These are phyloP conservation scores for Oncorhynchus nerka DNA, from an alignment of 2,113 vertebrate genomes.

Conservation along the genomic window DNA sequence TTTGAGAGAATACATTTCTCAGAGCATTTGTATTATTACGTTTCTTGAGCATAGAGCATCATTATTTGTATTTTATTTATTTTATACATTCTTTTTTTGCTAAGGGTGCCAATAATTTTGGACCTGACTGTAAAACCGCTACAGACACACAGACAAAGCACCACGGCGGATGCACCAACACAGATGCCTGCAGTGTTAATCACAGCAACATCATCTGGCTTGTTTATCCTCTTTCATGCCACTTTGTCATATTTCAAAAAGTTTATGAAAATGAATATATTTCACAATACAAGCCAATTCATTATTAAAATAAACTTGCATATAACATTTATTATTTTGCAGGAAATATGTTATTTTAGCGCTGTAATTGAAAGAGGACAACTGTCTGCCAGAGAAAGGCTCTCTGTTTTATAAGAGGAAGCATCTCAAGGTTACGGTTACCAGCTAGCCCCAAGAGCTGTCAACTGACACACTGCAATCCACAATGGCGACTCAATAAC, in stretches of 20 bases:
- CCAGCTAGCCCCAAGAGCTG: slow-evolving; percentile 41
- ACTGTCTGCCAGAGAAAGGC: slow-evolving; percentile 33
- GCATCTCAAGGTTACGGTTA: slow-evolving; percentile 57
- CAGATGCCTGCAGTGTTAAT: neutral
- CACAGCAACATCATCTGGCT: neutral
- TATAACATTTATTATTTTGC: slow-evolving; percentile 1
- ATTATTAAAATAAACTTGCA: slow-evolving; percentile 11
- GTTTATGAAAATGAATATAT: slow-evolving; percentile 11
- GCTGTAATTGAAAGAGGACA: slow-evolving; percentile 26
- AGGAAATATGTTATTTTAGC: neutral
- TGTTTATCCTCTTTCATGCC: slow-evolving; percentile 2
- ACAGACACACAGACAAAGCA: slow-evolving; percentile 28
- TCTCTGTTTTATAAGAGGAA: slow-evolving; percentile 47
- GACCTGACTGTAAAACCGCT: slow-evolving; percentile 19
- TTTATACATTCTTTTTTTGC: no score
- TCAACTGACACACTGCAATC: slow-evolving; percentile 42
- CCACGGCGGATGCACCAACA: slow-evolving; percentile 5
- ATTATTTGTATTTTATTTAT: no score
- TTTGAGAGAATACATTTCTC: no score
- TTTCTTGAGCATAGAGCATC: no score
- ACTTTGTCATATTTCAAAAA: slow-evolving; percentile 24
- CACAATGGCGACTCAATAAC: slow-evolving; percentile 50
- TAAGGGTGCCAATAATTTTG: no score
- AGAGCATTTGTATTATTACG: no score
- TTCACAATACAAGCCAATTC: neutral